Evolutionary conservation across 1,140 invertebrate species (phyloP).

Genomic region (Aphaenogaster floridana): DNA sequence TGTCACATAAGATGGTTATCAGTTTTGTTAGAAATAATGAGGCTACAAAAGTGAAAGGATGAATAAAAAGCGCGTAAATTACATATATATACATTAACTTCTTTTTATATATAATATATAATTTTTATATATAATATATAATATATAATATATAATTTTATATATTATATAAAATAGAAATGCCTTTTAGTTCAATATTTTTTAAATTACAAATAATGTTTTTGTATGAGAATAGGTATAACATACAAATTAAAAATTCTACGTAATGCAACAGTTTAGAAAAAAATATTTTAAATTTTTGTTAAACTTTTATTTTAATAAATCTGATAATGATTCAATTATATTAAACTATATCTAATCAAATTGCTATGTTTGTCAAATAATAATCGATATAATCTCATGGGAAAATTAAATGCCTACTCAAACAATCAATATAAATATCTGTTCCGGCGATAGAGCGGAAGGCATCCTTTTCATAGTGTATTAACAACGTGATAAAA

Average conservation of each 20-base stretch:
- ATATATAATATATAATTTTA: too few relatives aligned
- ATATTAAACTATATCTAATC: not conserved
- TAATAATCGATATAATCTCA: not conserved
- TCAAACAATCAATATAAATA: not conserved
- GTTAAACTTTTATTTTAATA: not conserved
- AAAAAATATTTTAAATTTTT: not conserved
- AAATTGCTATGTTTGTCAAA: not conserved
- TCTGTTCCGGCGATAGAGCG: not conserved
- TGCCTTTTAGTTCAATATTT: not conserved
- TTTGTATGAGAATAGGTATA: not conserved
- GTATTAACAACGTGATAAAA: not conserved
- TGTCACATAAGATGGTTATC: conserved; percentile 25
- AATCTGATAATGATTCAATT: not conserved
- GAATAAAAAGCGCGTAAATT: not conserved
- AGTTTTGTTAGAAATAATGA: conserved; percentile 31
- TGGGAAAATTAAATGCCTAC: not conserved
- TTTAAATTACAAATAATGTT: not conserved
- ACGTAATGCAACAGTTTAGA: not conserved
- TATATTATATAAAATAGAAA: not conserved
- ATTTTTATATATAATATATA: too few relatives aligned
- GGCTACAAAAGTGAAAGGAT: not conserved
- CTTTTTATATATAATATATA: too few relatives aligned
- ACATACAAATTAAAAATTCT: not conserved
- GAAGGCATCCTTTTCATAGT: not conserved
- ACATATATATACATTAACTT: not conserved